These are phyloP conservation scores for Rhombomys opimus DNA, from an alignment of 2,113 vertebrate genomes.

Conservation along the genomic window DNA sequence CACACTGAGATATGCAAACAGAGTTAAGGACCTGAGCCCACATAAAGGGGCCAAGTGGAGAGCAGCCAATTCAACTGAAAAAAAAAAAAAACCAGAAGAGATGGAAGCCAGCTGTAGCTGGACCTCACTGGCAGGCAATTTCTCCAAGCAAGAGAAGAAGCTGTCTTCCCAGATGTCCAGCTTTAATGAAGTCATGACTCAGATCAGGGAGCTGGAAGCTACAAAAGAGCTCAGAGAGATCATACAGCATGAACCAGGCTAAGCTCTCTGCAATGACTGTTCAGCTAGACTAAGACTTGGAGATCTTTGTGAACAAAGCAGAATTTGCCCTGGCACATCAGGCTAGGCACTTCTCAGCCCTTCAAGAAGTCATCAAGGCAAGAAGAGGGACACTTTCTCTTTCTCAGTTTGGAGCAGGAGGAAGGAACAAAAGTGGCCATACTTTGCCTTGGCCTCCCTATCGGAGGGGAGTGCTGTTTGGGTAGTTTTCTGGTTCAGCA, in stretches of 20 bases:
- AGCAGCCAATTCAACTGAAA: constrained; percentile 86
- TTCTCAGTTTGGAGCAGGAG: neutral
- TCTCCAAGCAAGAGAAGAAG: constrained; percentile 86
- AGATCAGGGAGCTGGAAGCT: constrained; percentile 85
- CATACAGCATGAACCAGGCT: constrained; percentile 82
- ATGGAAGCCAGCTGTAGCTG: constrained; percentile 56
- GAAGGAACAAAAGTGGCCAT: neutral
- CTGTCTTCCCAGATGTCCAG: constrained; percentile 85
- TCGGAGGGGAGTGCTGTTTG: neutral
- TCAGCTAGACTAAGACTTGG: constrained; percentile 87
- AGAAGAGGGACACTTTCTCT: neutral
- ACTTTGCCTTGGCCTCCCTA: neutral
- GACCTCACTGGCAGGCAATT: constrained; percentile 14
- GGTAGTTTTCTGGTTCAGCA: neutral
- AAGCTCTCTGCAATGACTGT: constrained; percentile 84
- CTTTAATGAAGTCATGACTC: constrained; percentile 86
- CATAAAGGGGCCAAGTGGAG: constrained; percentile 78
- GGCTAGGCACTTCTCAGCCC: constrained; percentile 72
- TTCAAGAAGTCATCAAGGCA: constrained; percentile 83
- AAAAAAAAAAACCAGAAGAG: constrained; percentile 74
- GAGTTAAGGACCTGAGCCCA: constrained; percentile 89
- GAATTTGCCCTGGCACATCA: constrained; percentile 81
- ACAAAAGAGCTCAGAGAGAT: constrained; percentile 87
- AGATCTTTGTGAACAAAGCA: constrained; percentile 86
- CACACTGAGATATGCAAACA: constrained; percentile 97